Evolutionary conservation across 1,140 invertebrate species (phyloP).

Genomic region (Pygmarrhopalites habei): DNA sequence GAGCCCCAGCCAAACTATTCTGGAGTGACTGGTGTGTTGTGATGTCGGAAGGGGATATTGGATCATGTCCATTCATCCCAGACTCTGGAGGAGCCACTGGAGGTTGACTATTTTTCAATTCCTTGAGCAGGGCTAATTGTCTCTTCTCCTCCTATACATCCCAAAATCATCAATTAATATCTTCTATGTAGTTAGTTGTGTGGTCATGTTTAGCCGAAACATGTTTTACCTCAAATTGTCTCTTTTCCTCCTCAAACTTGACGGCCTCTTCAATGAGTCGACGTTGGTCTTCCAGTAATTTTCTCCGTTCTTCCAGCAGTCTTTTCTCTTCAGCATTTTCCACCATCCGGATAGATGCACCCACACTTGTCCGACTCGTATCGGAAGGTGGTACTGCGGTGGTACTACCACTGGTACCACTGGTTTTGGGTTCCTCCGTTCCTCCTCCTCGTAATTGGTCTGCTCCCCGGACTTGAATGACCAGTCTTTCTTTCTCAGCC

Average conservation of each 20-base stretch:
- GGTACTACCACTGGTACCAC: constrained; percentile 40
- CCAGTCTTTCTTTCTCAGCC: constrained; percentile 37
- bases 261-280: constrained; percentile 33
- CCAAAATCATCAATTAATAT: too few relatives aligned
- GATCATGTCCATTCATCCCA: constrained; percentile 31
- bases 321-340: constrained; percentile 16
- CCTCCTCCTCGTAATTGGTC: background rate
- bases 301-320: constrained; percentile 32
- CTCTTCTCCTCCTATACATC: constrained; percentile 36
- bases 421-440: background rate
- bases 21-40: constrained; percentile 16
- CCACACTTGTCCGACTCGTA: constrained; percentile 41
- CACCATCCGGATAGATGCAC: background rate
- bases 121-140: background rate
- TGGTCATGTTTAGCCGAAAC: too few relatives aligned
- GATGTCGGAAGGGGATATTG: constrained; percentile 29
- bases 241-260: constrained; percentile 39
- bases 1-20: constrained; percentile 50
- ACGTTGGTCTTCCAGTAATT: constrained; percentile 35
- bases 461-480: constrained; percentile 55
- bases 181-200: too few relatives aligned
- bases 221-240: constrained; percentile 39
- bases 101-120: constrained; percentile 14
- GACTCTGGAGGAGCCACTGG: constrained; percentile 11
- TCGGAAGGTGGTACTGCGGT: constrained; percentile 39